A percentile compares a stretch with the other conserved stretches of the same genome.
These are phyloP conservation scores for Ameiurus melas DNA, from an alignment of 2,113 vertebrate genomes.

Conservation along the genomic window DNA sequence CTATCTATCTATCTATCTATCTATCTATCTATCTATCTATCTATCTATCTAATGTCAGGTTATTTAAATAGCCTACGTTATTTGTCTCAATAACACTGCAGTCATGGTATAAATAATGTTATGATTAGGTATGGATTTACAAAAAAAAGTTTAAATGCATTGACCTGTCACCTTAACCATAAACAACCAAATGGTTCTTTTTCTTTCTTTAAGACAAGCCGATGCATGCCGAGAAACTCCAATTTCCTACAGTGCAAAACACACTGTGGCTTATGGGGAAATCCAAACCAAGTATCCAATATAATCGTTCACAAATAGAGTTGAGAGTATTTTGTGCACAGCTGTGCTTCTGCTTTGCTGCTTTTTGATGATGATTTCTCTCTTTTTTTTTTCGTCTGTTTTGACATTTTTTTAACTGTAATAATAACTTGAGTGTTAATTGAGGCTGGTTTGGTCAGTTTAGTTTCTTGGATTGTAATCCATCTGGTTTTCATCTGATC, in stretches of 20 bases:
- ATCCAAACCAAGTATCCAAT: not conserved
- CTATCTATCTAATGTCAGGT: too few species aligned
- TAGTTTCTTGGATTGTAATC: not conserved
- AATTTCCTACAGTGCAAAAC: not conserved
- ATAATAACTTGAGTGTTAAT: not conserved
- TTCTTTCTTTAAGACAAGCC: not conserved
- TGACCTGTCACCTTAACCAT: not conserved
- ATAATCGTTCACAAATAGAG: not conserved
- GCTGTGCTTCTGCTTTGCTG: not conserved
- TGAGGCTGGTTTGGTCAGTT: not conserved
- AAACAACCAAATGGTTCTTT: not conserved
- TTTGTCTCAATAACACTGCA: not conserved
- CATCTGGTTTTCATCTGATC: not conserved
- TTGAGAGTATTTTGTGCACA: not conserved
- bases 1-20: too few species aligned
- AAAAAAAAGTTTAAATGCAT: not conserved
- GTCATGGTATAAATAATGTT: not conserved
- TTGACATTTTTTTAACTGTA: not conserved
- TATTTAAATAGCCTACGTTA: constrained; percentile 18
- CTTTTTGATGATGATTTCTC: not conserved
- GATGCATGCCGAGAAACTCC: not conserved
- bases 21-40: too few species aligned
- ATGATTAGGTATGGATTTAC: not conserved
- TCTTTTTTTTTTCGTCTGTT: not conserved
- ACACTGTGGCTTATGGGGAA: not conserved